Conservation (phyloP, 2,113 vertebrate genomes). For the Stigmatopora nigra region DNA sequence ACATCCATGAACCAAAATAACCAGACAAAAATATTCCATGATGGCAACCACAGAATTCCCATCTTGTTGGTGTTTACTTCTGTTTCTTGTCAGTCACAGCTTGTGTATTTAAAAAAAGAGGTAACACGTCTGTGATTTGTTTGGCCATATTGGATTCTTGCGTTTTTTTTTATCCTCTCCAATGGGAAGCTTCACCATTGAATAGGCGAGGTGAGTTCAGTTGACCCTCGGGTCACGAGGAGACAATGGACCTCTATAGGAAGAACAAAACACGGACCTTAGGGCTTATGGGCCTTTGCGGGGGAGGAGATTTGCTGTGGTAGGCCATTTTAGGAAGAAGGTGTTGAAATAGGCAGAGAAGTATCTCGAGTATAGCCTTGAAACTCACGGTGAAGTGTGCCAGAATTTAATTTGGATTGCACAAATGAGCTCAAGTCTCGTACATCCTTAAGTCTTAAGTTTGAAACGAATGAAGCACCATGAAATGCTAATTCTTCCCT, state of each 20-base stretch:
- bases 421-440: neutral
- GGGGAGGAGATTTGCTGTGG: conserved; percentile 55
- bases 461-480: neutral
- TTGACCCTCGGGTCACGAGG: conserved; percentile 55
- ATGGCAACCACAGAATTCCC: neutral
- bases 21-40: neutral
- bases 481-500: conserved; percentile 9
- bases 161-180: conserved; percentile 54
- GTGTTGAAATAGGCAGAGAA: conserved; percentile 26
- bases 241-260: conserved; percentile 63
- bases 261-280: conserved; percentile 63
- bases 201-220: conserved; percentile 63
- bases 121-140: neutral
- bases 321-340: conserved; percentile 49
- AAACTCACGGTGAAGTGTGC: neutral
- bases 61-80: neutral
- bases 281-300: conserved; percentile 49
- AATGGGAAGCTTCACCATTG: conserved; percentile 52
- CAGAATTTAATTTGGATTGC: conserved; percentile 1
- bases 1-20: neutral
- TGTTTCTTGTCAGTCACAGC: neutral
- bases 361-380: conserved; percentile 27
- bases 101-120: neutral
- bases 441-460: too few species aligned
- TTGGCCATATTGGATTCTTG: conserved; percentile 21